Evolutionary conservation across 2,797 vertebrate genomes (phyloP), one percentile per base, ranked within the genome.

Genomic region (Anguilla pacifica): DNA sequence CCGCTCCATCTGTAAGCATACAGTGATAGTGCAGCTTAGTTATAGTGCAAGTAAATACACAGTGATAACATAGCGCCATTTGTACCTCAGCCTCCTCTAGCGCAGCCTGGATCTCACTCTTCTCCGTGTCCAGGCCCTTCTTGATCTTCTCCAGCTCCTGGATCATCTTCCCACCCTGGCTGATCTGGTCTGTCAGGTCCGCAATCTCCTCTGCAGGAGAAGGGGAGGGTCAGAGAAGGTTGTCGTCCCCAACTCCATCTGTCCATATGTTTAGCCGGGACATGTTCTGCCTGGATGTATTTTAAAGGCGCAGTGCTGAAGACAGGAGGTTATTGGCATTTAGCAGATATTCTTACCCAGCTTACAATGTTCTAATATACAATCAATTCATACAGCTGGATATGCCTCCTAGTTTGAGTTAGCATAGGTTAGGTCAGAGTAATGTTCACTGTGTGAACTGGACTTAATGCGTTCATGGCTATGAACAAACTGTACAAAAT

Each of bases 81-180:
- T 4, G 19, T 89, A 99, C 98, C 96, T 98, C 98, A 0, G 96
- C 98, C 94, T 98, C 98, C 91, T 98, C 98, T 89, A 99, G 94
- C 0, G 97, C 97, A 0, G 97, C 97, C 91, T 99, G 97, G 88
- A 98, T 97, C 86, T 98, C 98, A 0, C 89, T 96, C 92, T 98
- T 99, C 95, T 99, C 98, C 0, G 94, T 85, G 88, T 98, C 97
- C 92, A 99, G 93, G 0, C 92, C 61, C 90, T 99, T 99, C 95
- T 98, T 99, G 81, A 97, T 94, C 92, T 99, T 98, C 93, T 99
- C 98, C 90, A 98, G 94, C 89, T 99, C 98, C 6, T 98, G 97
- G 88, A 98, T 97, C 87, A 95, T 98, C 95, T 98, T 99, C 1
- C 95, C 93, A 0, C 96, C 96, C 93, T 98, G 94, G 90, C 97